Percentiles rank a stretch among this genome's conserved stretches.
Conservation (phyloP, 1,140 invertebrate species). For the Sarcophaga peregrina region DNA sequence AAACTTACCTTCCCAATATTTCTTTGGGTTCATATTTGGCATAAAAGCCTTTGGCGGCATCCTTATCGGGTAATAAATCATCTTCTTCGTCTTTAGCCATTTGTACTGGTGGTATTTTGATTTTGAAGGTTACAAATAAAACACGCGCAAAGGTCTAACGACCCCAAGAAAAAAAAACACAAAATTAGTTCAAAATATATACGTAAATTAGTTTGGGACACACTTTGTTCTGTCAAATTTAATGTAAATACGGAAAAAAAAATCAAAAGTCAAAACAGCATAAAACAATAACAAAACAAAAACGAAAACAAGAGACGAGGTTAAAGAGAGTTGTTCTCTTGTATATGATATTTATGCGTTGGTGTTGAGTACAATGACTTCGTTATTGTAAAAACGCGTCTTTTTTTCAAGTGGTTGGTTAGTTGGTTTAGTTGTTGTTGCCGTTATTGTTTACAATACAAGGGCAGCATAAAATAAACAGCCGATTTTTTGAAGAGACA, state of each 20-base stretch:
- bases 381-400: not conserved
- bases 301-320: not conserved
- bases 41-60: slow-evolving; percentile 94
- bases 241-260: too few species aligned
- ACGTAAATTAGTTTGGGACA: not conserved
- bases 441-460: slow-evolving; percentile 4
- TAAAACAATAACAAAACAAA: not conserved
- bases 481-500: not conserved
- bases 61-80: slow-evolving; percentile 86
- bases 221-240: not conserved
- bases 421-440: not conserved
- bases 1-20: slow-evolving; percentile 89
- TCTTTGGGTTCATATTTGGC: slow-evolving; percentile 99
- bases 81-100: slow-evolving; percentile 85
- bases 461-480: slow-evolving; percentile 13
- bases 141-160: not conserved
- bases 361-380: not conserved
- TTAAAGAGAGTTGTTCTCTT: not conserved
- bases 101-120: slow-evolving; percentile 63
- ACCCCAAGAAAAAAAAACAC: not conserved
- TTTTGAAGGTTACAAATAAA: slow-evolving; percentile 38
- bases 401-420: not conserved
- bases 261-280: not conserved
- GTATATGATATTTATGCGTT: not conserved
- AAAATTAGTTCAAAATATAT: not conserved